Evolutionary conservation across 2,888 invertebrate genomes (phyloP).

Genomic region (Rotaria magnacalcarata): DNA sequence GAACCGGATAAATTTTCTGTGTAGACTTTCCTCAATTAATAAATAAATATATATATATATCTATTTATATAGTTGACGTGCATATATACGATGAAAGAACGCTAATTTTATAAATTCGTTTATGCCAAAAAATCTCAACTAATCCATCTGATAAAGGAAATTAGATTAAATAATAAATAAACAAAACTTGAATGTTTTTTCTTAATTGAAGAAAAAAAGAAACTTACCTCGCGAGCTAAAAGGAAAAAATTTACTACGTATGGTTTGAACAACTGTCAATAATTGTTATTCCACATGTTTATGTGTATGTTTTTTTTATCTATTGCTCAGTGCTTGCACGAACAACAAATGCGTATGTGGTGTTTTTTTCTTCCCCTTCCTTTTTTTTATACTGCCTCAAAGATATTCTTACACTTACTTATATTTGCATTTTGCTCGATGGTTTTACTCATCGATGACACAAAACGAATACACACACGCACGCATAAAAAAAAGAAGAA

Average conservation of each 20-base stretch:
- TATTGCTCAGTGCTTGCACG: not conserved
- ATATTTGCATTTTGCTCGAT: not conserved
- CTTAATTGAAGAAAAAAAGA: not conserved
- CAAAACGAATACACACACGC: not conserved
- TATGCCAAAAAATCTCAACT: constrained; percentile 13
- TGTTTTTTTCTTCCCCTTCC: not conserved
- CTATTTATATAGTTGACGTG: not conserved
- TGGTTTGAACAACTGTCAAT: not conserved
- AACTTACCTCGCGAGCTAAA: not conserved
- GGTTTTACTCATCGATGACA: not conserved
- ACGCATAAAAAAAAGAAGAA: not conserved
- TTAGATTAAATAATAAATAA: constrained; percentile 4
- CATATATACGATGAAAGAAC: not conserved
- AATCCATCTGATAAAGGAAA: not conserved
- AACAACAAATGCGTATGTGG: not conserved
- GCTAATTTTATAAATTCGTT: constrained; percentile 22
- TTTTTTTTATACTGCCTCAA: not conserved
- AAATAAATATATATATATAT: not conserved
- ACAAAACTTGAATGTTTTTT: not conserved
- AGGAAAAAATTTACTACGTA: not conserved
- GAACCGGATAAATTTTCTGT: not conserved
- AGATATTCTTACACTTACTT: not conserved
- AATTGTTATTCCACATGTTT: not conserved
- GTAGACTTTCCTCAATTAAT: not conserved
- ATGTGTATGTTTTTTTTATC: not conserved